Base-by-base conservation (phyloP, 1,140 invertebrate genomes). In the Potamilus streckersoni region DNA sequence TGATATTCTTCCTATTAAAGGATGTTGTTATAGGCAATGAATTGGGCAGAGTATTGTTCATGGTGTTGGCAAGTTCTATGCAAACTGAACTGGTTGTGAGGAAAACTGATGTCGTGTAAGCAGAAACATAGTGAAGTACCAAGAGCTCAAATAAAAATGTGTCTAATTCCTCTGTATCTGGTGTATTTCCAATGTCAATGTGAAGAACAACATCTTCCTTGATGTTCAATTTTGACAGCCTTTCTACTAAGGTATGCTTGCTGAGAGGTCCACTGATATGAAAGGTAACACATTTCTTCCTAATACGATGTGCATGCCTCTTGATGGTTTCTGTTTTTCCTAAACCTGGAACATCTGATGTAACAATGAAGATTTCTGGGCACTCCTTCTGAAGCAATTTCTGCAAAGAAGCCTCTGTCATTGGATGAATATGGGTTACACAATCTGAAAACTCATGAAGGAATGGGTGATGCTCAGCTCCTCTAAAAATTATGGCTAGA, bases 1-100 rank as follows among this genome's bases (percentile, higher is more conserved):
- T 68, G 0, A 82, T 4, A 71, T 79, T 23, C 27, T 31, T n/a
- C 38, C 80, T 58, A 19, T 69, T 59, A 56, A 84, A 84, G 57
- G 71, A 73, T 14, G 68, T 80, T 19, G 66, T 27, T 69, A 75
- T 80, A 31, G 74, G 71, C 38, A 84, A 71, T 20, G 74, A 70
- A 72, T 81, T 78, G 11, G 65, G 57, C 17, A 84, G 38, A 13
- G 23, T 67, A 59, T 84, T 69, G 58, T 75, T 70, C 0, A 80
- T 69, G 27, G 79, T 76, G 58, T 84, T 84, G 20, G 80, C 74
- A 27, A 84, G 69, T 64, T 84, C 82, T 27, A 84, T 78, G 23
- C 38, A 76, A 49, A 84, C 70, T 60, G 59, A 49, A 4, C 38
- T n/a, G 0, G 74, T 78, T 38, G 68, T 27, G 5, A 80, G 57